Percentiles rank a stretch among this genome's conserved stretches.
These are phyloP conservation scores for Bothrops jararaca DNA, from an alignment of 2,113 vertebrate species.

Conservation along the genomic window DNA sequence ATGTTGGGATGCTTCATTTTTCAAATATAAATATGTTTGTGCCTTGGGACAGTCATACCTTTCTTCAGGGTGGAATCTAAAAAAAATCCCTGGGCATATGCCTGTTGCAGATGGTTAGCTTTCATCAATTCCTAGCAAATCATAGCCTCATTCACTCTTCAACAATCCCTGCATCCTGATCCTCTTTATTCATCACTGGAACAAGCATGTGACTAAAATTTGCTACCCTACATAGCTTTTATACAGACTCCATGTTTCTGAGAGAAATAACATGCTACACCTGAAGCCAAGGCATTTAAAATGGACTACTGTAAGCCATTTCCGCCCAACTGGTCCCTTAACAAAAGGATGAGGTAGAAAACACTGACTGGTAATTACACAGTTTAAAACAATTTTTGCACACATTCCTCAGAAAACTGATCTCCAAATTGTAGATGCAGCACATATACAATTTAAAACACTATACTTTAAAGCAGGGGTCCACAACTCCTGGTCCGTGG, in stretches of 20 bases:
- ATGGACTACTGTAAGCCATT: background rate
- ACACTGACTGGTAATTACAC: background rate
- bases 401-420: background rate
- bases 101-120: background rate
- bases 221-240: background rate
- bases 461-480: background rate
- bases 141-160: background rate
- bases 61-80: background rate
- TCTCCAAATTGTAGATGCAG: background rate
- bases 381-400: background rate
- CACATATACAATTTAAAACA: background rate
- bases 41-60: background rate
- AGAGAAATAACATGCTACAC: background rate
- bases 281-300: background rate
- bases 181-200: background rate
- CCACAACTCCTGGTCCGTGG: no score
- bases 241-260: background rate
- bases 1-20: background rate
- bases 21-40: background rate
- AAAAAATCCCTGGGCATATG: background rate
- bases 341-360: background rate
- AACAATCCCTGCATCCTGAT: background rate
- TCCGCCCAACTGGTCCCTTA: background rate
- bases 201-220: background rate
- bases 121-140: background rate